Base-by-base conservation (phyloP, 35 echinoderm and acorn worm species). In the Ptychodera flava region DNA sequence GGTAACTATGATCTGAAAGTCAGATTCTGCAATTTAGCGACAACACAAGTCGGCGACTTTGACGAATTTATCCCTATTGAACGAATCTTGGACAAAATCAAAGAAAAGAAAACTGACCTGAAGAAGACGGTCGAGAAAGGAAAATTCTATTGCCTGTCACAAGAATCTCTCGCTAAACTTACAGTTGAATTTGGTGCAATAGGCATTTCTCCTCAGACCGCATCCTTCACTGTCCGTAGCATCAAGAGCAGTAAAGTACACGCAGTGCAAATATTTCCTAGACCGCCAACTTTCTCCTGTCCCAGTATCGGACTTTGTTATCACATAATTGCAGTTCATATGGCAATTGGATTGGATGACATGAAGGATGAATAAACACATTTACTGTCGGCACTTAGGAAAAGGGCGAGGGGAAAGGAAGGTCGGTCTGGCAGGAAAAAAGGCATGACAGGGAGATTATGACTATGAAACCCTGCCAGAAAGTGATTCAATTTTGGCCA, bases 251-350 rank as follows among this genome's bases (percentile, higher is more conserved):
- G 16, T 30, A 76, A n/a, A n/a, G 35, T 86, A 31, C 77, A 87
- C 16, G 37, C 85, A 16, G 85, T 87, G 16, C 76, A 36, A 75
- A 32, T 87, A 28, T 87, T 87, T 34, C 76, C 85, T 1, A 32
- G 31, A 30, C 85, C 85, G 33, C 1, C 85, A 15, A 87, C 75
- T 14, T 87, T 38, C 33, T 78, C 85, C 6, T 87, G 82, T 31
- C 31, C 31, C 1, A 87, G 85, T 77, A 87, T 76, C 22, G 85
- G 85, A 0, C 28, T 16, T 32, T 87, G 85, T 76, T 87, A 87
- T 76, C 85, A 87, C 76, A 87, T 87, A 78, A 29, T 87, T 1
- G 85, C 85, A 15, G 85, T 33, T 29, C 22, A 87, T 28, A 77
- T 87, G 85, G 85, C 85, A 35, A 33, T 37, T 1, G 85, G 85